Conservation (phyloP, 2,113 vertebrate genomes). For the Boulengeromyrus knoepffleri region DNA sequence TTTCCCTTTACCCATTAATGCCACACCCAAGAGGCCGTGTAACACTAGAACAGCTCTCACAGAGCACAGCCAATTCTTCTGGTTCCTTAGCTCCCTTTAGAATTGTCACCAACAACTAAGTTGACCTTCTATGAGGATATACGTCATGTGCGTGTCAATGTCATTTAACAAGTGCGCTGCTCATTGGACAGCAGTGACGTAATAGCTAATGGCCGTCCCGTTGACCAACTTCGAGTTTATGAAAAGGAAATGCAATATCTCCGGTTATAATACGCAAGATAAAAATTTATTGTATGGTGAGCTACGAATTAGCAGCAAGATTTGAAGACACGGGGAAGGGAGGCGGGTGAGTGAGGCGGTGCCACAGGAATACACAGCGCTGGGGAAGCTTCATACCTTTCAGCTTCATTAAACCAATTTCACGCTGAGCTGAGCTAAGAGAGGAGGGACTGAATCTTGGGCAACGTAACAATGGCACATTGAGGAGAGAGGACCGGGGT, state of each 20-base stretch:
- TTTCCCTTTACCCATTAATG: conserved; percentile 55
- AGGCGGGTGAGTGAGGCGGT: conserved; percentile 53
- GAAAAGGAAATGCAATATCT: conserved; percentile 82
- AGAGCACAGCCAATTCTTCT: conserved; percentile 41
- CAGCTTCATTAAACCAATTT: conserved; percentile 99
- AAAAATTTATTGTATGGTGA: conserved; percentile 90
- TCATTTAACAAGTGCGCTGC: neutral
- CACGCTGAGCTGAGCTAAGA: conserved; percentile 99
- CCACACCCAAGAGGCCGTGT: conserved; percentile 59
- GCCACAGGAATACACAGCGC: conserved; percentile 93
- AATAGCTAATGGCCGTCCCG: conserved; percentile 67
- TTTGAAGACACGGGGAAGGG: conserved; percentile 50
- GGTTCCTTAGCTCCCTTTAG: conserved; percentile 26
- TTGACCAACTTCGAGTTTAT: conserved; percentile 68
- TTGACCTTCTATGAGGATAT: neutral
- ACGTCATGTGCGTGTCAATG: neutral
- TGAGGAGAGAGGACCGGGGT: conserved; percentile 85
- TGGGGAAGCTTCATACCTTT: conserved; percentile 99
- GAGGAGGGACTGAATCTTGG: conserved; percentile 90
- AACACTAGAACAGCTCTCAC: conserved; percentile 62
- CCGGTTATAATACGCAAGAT: conserved; percentile 91
- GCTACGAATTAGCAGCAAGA: conserved; percentile 94
- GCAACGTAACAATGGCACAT: conserved; percentile 93
- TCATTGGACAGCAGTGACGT: neutral
- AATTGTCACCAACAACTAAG: neutral